phyloP scores from a whole-genome alignment of 2,888 invertebrate species.

The Oxytorus armatus region DNA sequence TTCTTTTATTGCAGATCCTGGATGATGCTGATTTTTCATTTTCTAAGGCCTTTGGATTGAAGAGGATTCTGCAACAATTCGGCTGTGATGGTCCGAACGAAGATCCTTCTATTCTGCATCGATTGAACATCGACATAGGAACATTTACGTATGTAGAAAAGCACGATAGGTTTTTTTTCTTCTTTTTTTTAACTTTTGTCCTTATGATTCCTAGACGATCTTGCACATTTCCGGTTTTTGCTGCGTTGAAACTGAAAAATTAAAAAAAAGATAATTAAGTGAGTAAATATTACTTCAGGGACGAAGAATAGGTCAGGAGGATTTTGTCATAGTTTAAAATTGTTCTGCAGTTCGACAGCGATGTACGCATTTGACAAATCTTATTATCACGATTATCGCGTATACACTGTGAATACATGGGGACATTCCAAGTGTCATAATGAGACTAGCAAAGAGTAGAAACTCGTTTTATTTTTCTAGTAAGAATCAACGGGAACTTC shows the following conservation, averaged over 20 bases:
- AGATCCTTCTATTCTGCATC: neutral
- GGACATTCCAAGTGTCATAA: too few species aligned
- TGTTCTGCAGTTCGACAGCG: neutral
- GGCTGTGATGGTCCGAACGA: too few species aligned
- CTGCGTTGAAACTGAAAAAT: constrained; percentile 32
- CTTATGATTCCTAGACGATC: neutral
- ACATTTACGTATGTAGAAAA: constrained; percentile 5
- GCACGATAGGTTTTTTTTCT: constrained; percentile 20
- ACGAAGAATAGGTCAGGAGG: neutral
- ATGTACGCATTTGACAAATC: constrained; percentile 33
- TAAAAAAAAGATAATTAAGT: constrained; percentile 1
- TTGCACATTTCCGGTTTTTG: constrained; percentile 5
- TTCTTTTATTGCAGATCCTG: constrained; percentile 1
- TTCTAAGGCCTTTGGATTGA: too few species aligned
- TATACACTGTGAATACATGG: neutral
- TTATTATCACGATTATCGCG: constrained; percentile 35
- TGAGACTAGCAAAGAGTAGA: neutral
- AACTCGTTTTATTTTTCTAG: neutral
- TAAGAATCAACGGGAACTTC: neutral
- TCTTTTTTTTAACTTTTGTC: neutral
- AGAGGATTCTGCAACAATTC: constrained; percentile 1
- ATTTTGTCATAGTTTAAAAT: neutral
- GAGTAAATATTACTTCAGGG: constrained; percentile 1
- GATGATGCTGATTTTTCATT: too few species aligned
- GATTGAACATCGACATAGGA: constrained; percentile 49